Conservation (phyloP, 1,140 invertebrate species). For the Tetragnatha versicolor region DNA sequence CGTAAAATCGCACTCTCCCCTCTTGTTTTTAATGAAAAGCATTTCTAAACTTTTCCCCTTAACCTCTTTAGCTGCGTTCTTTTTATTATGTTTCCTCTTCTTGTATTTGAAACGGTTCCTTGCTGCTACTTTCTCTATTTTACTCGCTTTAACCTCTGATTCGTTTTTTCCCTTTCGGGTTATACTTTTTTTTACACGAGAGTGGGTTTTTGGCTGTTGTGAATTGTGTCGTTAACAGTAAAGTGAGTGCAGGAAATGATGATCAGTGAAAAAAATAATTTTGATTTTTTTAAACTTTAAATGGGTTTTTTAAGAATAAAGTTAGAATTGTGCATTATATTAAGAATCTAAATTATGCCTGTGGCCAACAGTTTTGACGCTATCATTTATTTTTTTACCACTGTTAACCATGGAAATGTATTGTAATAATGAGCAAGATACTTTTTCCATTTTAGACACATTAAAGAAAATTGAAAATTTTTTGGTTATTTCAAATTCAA, state of each 20-base stretch:
- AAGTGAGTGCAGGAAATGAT: too few species aligned
- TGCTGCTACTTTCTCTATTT: conserved; percentile 35
- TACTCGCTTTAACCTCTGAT: conserved; percentile 6
- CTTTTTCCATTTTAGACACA: too few species aligned
- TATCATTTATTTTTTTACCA: too few species aligned
- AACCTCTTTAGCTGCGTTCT: not conserved
- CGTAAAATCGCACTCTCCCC: conserved; percentile 38
- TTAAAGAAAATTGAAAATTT: not conserved
- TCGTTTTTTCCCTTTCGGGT: not conserved
- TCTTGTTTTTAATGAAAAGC: conserved; percentile 53
- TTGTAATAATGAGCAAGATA: too few species aligned
- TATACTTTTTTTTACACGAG: not conserved
- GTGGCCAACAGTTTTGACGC: too few species aligned
- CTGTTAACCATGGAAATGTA: too few species aligned
- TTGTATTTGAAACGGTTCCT: conserved; percentile 38
- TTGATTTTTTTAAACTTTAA: not conserved
- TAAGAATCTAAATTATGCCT: too few species aligned
- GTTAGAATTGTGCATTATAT: not conserved
- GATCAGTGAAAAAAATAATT: not conserved
- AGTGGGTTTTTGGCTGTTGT: not conserved
- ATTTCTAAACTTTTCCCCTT: conserved; percentile 41
- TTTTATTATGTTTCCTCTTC: conserved; percentile 20
- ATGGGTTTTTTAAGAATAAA: not conserved
- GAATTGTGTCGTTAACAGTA: too few species aligned
- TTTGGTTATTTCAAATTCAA: not conserved